A percentile compares a stretch with the other conserved stretches of the same genome.
Conservation (phyloP, 1,140 invertebrate species). For the Drosophila arawakana region DNA sequence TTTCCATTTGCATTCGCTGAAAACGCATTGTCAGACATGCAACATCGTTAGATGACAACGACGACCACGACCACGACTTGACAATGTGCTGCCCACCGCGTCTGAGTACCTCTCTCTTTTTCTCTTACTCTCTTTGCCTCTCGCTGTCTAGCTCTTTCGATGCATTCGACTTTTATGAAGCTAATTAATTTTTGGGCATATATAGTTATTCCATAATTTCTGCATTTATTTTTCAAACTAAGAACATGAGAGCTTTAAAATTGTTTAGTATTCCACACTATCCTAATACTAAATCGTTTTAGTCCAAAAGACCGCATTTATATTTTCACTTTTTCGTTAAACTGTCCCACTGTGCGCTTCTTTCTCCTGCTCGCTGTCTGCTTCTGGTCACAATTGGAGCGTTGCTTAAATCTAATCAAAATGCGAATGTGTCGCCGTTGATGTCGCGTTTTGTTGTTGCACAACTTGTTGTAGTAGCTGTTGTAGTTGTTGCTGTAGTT, state of each 20-base stretch:
- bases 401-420: constrained; percentile 78
- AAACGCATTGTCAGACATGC: constrained; percentile 65
- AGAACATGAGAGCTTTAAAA: too few relatives aligned
- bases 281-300: too few relatives aligned
- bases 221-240: too few relatives aligned
- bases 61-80: constrained; percentile 24
- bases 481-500: constrained; percentile 60
- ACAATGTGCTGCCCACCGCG: constrained; percentile 47
- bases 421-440: constrained; percentile 62
- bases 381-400: constrained; percentile 64
- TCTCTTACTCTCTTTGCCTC: not conserved
- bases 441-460: constrained; percentile 43
- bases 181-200: too few relatives aligned
- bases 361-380: constrained; percentile 3
- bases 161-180: too few relatives aligned
- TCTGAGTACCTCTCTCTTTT: constrained; percentile 3
- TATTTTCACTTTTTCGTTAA: too few relatives aligned
- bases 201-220: too few relatives aligned
- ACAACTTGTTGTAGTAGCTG: constrained; percentile 45
- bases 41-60: constrained; percentile 62
- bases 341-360: not conserved
- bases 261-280: too few relatives aligned
- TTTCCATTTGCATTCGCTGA: constrained; percentile 66
- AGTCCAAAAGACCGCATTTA: too few relatives aligned
- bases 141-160: not conserved